phyloP scores from a whole-genome alignment of 2,888 invertebrate genomes.

The Pachydiplax longipennis region DNA sequence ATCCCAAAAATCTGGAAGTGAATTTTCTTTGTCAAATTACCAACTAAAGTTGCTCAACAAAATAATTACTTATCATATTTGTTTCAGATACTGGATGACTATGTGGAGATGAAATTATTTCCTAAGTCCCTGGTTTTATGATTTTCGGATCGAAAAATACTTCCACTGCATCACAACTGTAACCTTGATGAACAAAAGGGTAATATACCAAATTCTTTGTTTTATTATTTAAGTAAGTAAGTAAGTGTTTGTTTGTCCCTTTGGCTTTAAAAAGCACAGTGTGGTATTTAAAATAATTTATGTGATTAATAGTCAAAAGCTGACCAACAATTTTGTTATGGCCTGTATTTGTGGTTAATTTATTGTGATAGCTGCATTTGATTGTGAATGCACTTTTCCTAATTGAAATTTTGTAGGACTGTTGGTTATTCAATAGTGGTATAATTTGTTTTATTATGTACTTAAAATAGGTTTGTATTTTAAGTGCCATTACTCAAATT shows the following conservation, averaged over 20 bases:
- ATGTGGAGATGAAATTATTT: constrained; percentile 81
- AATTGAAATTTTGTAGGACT: background rate
- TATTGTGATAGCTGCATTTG: constrained; percentile 34
- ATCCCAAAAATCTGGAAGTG: too few relatives aligned
- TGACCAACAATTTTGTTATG: constrained; percentile 14
- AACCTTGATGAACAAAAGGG: constrained; percentile 5
- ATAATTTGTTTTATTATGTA: background rate
- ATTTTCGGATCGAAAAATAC: constrained; percentile 19
- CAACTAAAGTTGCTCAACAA: background rate
- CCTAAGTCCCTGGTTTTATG: constrained; percentile 66
- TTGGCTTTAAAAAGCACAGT: constrained; percentile 19
- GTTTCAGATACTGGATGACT: constrained; percentile 79
- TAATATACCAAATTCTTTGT: constrained; percentile 9
- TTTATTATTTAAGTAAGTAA: background rate
- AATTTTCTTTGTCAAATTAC: too few relatives aligned
- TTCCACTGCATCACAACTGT: constrained; percentile 11
- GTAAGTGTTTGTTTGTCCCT: background rate
- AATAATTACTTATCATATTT: constrained; percentile 45
- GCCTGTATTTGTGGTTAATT: constrained; percentile 15
- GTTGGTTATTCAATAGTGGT: constrained; percentile 18
- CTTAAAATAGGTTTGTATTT: constrained; percentile 37
- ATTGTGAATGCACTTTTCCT: constrained; percentile 25
- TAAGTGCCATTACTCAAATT: background rate
- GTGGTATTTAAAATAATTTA: background rate
- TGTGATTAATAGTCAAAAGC: constrained; percentile 7